Evolutionary conservation across 2,888 invertebrate genomes (phyloP).

Genomic region (Hyposoter dolosus): DNA sequence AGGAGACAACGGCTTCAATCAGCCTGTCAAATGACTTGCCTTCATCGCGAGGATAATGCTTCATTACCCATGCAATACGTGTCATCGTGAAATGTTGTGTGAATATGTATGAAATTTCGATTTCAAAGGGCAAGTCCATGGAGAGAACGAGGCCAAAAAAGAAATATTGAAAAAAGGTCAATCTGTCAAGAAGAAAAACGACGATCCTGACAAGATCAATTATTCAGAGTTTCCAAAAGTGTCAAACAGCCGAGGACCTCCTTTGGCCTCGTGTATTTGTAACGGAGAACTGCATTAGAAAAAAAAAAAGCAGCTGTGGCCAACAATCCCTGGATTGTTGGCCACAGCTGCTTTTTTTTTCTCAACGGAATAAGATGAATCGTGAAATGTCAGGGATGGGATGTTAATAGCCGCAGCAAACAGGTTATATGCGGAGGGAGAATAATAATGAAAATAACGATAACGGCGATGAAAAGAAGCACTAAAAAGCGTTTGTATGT

Average conservation of each 20-base stretch:
- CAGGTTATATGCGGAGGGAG: too few relatives aligned
- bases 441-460: too few relatives aligned
- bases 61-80: constrained; percentile 7
- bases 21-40: constrained; percentile 36
- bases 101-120: background rate
- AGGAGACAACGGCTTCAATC: constrained; percentile 20
- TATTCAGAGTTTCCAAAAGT: too few relatives aligned
- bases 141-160: background rate
- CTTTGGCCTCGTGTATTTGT: background rate
- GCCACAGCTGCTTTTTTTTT: background rate
- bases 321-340: background rate
- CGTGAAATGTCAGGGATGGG: too few relatives aligned
- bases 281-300: background rate
- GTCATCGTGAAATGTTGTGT: background rate
- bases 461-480: background rate
- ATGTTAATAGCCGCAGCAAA: too few relatives aligned
- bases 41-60: constrained; percentile 46
- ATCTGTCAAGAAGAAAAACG: background rate
- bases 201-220: too few relatives aligned
- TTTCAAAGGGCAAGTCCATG: background rate
- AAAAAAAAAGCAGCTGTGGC: background rate
- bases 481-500: background rate
- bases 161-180: background rate
- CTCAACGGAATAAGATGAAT: background rate
- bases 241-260: too few relatives aligned